A percentile compares a stretch with the other conserved stretches of the same genome.
These are phyloP conservation scores for Hipposideros armiger DNA, from an alignment of 2,113 vertebrate genomes.

Conservation along the genomic window DNA sequence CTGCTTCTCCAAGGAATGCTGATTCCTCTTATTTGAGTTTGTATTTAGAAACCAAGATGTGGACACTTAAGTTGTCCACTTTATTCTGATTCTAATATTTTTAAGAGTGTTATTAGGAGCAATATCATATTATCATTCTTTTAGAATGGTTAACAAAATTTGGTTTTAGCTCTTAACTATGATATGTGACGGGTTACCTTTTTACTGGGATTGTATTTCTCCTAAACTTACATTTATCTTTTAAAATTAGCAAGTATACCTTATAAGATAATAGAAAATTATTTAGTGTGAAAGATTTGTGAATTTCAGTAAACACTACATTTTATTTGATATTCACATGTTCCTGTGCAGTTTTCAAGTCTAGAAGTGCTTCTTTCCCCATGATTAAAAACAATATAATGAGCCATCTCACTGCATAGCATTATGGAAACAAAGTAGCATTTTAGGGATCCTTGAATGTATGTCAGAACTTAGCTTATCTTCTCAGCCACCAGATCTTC, in stretches of 20 bases:
- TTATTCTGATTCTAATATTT: slow-evolving; percentile 51
- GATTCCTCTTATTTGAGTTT: background rate
- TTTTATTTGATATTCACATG: slow-evolving; percentile 48
- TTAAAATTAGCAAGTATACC: slow-evolving; percentile 37
- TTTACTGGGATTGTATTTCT: slow-evolving; percentile 42
- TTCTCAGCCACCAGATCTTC: slow-evolving; percentile 28
- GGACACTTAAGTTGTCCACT: background rate
- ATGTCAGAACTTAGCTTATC: slow-evolving; percentile 31
- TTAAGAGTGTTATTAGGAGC: background rate
- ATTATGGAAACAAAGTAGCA: slow-evolving; percentile 44
- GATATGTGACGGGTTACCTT: background rate
- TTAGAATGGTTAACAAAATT: slow-evolving; percentile 25
- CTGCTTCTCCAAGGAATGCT: background rate
- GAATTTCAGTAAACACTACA: background rate
- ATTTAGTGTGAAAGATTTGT: slow-evolving; percentile 48
- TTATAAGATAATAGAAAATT: slow-evolving; percentile 16
- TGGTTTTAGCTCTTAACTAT: background rate
- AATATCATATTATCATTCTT: background rate
- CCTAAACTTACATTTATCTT: slow-evolving; percentile 59
- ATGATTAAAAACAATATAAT: slow-evolving; percentile 24
- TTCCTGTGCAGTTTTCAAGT: slow-evolving; percentile 44
- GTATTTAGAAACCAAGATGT: slow-evolving; percentile 48
- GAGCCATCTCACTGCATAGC: slow-evolving; percentile 1
- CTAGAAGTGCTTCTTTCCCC: background rate
- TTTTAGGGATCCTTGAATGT: slow-evolving; percentile 42